Base-by-base conservation (phyloP, 2,888 invertebrate species). In the Melipona bicolor region DNA sequence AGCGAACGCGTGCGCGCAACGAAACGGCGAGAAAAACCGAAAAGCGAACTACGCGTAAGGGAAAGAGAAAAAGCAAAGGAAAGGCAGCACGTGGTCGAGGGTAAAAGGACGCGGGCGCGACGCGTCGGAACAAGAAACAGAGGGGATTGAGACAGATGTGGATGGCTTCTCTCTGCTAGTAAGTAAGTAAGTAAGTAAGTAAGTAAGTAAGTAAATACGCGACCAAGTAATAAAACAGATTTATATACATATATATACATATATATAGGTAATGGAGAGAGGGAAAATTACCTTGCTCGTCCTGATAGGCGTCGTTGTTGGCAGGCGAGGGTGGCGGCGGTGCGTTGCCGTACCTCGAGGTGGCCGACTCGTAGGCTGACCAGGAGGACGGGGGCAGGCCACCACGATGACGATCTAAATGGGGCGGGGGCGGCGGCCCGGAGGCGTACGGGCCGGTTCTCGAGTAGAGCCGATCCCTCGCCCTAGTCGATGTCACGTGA, bases 381-480 rank as follows among this genome's bases (percentile, higher is more conserved):
- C 93, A 94, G 81, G 94, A 92, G 76, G 94, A 93, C 83, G 93
- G 91, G 75, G 93, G 91, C 79, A 93, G 85, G 84, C 91, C 91
- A 84, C 91, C 91, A 71, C 93, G 92, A 90, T 94, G 94, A 87
- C 94, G 94, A 77, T 94, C 94, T 93, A 94, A 85, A 79, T 94
- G 94, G 88, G 94, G 93, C 91, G 93, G 93, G 92, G 93, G 94
- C 92, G 93, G 94, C 92, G 93, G 93, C 90, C 91, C 94, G 91
- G 93, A 93, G 81, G 93, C 93, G 86, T 95, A 93, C 80, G 94
- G 92, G 88, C 92, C 92, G 81, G 93, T 91, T 80, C 94, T 93
- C 89, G 94, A 92, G 79, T 94, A 94, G 43, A 94, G 91, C 93
- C 94, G 93, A 91, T 94, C 94, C 93, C 94, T 93, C 94, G 94